Evolutionary conservation across 2,888 invertebrate genomes (phyloP), one percentile per base, ranked within the genome.

Genomic region (Periphyllus acericola): DNA sequence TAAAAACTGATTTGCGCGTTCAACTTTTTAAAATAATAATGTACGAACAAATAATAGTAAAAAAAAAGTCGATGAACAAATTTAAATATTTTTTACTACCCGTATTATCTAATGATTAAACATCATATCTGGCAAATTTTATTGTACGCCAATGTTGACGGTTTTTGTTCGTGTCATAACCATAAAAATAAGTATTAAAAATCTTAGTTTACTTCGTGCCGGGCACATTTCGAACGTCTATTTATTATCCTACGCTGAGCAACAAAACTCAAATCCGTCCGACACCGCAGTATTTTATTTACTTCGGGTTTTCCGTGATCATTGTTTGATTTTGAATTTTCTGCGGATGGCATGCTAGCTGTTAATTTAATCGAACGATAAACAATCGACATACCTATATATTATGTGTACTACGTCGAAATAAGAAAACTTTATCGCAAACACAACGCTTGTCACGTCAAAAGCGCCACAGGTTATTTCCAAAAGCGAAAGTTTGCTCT

Each of bases 381-480:
- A 84, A 66, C 76, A 84, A 84, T 84, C 75, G 66, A 25, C 76
- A 34, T 29, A 21, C 46, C 29, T 21, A 21, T 66, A 34, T 32
- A 34, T 60, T 32, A 55, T 14, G 6, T 46, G 46, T 46, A 46
- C 32, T 21, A 60, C 29, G 29, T 21, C 83, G 19, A 83, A 83
- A 76, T 84, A 84, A 84, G 84, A 76, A 84, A 84, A 84, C 84
- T 84, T 84, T 76, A 84, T 83, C 74, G 14, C 83, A 19, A 34
- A 74, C 72, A 5, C 25, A 25, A 76, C 71, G 72, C 17, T 80
- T 25, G 60, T 36, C 80, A 75, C 81, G 87, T 87, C 87, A 72
- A 81, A 81, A 87, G n/a, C 81, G 74, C 80, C 74, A 74, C 80
- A 86, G 84, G 84, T 85, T 85, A 85, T 85, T 85, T 83, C 76